Conservation (phyloP, 2,888 invertebrate genomes). For the Hypercompe scribonia region DNA sequence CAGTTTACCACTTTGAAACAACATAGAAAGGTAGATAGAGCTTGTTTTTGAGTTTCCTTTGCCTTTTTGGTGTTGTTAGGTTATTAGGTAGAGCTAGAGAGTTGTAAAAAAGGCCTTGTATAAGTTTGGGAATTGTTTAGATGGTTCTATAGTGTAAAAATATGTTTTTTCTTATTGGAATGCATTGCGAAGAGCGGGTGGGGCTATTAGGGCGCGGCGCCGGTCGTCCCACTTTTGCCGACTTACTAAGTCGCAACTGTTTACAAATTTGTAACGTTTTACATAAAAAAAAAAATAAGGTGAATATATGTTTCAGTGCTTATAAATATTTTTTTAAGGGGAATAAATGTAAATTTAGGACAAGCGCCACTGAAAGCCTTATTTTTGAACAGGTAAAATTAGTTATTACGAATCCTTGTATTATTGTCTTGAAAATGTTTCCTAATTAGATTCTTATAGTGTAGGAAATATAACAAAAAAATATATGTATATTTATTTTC, state of each 20-base stretch:
- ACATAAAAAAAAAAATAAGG: constrained; percentile 26
- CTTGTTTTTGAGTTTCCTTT: constrained; percentile 41
- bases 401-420: not conserved
- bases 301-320: not conserved
- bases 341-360: not conserved
- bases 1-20: constrained; percentile 30
- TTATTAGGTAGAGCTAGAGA: constrained; percentile 24
- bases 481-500: too few relatives aligned
- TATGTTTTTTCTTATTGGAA: constrained; percentile 56
- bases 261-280: constrained; percentile 54
- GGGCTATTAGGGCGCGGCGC: constrained; percentile 76
- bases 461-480: not conserved
- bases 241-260: constrained; percentile 49
- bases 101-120: constrained; percentile 19
- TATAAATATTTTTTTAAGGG: not conserved
- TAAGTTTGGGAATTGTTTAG: constrained; percentile 22
- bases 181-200: constrained; percentile 60
- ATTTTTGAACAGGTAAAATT: not conserved
- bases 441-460: constrained; percentile 37
- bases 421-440: constrained; percentile 23
- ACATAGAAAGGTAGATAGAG: constrained; percentile 22
- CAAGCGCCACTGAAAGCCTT: not conserved
- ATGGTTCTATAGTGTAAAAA: constrained; percentile 42
- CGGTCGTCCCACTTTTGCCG: constrained; percentile 75
- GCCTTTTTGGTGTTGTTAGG: constrained; percentile 36